Base-by-base conservation (phyloP, 2,797 vertebrate genomes). In the Lagothrix lagotricha region DNA sequence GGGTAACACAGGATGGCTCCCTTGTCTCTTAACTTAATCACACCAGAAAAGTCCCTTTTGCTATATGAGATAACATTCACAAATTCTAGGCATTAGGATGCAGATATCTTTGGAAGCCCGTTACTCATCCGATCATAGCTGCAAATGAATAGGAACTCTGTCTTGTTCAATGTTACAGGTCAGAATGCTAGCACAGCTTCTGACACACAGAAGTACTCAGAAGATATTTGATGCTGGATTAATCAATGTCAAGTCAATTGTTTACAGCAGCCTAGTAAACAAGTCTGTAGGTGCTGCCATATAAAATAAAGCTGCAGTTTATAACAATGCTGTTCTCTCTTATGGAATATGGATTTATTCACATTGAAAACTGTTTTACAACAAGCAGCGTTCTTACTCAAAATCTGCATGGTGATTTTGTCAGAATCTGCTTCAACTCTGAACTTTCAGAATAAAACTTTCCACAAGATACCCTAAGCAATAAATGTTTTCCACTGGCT, bases 391-490 rank as follows among this genome's bases (percentile, higher is more conserved):
- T 89, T 67, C 50, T 95, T 96, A 72, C 41, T 93, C 83, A 33
- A 93, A 94, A 86, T 84, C 81, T 87, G 64, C 67, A 79, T 33
- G 93, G 93, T 93, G 89, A 94, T 77, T 97, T 96, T 95, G 88
- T 96, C 90, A 97, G 91, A 90, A 92, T 92, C 58, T 96, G 72
- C 84, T 44, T 70, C 81, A 93, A 88, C 70, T 86, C 91, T 96
- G 94, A 95, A 88, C 83, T 96, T 94, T 80, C 87, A 79, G 58
- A 93, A 54, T 93, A 91, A 91, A 96, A 82, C 93, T 94, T 96
- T 77, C 94, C 94, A 50, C 0, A 70, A 95, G 95, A 94, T 70
- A 70, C 15, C n/a, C 26, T 64, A 39, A 57, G 67, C 19, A 73
- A 70, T 93, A 97, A 96, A 96, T 96, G 4, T 86, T 96, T 92